Conservation (phyloP, 92 coral and sea anemone genomes). For the Siderastrea radians region DNA sequence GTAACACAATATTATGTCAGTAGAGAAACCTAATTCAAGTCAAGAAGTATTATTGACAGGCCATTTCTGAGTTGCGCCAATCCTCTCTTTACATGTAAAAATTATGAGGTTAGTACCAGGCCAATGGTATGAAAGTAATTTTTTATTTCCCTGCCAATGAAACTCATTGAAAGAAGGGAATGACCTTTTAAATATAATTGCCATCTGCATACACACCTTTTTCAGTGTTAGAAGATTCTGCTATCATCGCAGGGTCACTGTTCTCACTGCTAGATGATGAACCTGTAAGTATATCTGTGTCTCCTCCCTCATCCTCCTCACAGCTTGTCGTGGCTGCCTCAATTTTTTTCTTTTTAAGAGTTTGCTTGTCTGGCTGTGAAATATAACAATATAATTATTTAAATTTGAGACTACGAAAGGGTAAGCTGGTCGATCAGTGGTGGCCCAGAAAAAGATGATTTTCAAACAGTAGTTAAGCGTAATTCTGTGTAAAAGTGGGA, state of each 20-base stretch:
- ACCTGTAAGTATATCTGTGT: conserved; percentile 1
- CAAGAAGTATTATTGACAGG: too few relatives aligned
- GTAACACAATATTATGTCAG: background rate
- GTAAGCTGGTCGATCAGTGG: too few relatives aligned
- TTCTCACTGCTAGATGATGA: too few relatives aligned
- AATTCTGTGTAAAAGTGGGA: too few relatives aligned
- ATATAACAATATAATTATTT: too few relatives aligned
- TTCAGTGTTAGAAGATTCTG: background rate
- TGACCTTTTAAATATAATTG: background rate
- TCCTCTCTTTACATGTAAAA: too few relatives aligned
- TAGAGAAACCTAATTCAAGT: background rate
- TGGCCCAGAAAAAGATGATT: too few relatives aligned
- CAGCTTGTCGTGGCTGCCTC: too few relatives aligned
- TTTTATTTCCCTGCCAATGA: background rate
- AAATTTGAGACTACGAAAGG: too few relatives aligned
- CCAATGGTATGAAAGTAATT: background rate
- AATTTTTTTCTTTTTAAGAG: too few relatives aligned
- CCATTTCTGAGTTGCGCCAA: background rate
- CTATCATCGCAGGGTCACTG: background rate
- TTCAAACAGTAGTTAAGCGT: too few relatives aligned
- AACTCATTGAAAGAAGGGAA: background rate
- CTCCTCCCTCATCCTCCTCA: background rate
- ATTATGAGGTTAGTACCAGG: background rate
- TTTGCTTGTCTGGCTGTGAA: too few relatives aligned
- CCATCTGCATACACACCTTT: background rate